Conservation (phyloP, 2,113 vertebrate genomes). For the Cyanistes caeruleus region DNA sequence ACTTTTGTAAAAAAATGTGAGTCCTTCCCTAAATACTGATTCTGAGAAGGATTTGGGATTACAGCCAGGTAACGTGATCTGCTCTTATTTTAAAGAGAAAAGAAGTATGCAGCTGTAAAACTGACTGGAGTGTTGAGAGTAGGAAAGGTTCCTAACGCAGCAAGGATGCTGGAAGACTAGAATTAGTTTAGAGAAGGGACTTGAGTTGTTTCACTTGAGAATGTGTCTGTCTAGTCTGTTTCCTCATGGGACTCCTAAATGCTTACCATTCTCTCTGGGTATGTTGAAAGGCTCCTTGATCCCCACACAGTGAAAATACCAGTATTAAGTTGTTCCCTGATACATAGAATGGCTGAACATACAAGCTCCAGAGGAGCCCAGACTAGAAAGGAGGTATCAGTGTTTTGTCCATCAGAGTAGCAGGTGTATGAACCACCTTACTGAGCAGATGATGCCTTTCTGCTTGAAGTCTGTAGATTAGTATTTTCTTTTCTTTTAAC, state of each 20-base stretch:
- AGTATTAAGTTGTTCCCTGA: background rate
- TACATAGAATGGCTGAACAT: accelerated
- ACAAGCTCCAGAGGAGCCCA: background rate
- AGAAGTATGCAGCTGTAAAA: background rate
- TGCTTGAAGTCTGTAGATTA: background rate
- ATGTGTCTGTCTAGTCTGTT: background rate
- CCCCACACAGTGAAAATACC: background rate
- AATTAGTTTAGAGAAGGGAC: background rate
- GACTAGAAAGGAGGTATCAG: background rate
- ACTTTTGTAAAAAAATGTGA: background rate
- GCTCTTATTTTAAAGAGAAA: background rate
- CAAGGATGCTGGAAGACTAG: accelerated
- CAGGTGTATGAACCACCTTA: background rate
- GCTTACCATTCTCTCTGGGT: background rate
- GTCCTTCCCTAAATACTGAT: background rate
- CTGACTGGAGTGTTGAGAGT: background rate
- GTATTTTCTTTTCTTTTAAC: background rate
- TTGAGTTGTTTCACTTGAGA: background rate
- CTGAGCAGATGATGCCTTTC: background rate
- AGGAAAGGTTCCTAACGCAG: background rate
- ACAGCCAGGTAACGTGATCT: background rate
- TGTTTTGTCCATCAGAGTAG: background rate
- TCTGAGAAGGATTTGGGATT: background rate
- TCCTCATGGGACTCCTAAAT: background rate
- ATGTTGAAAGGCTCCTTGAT: background rate